Conservation (phyloP, 2,797 vertebrate genomes). For the Fringilla coelebs region DNA sequence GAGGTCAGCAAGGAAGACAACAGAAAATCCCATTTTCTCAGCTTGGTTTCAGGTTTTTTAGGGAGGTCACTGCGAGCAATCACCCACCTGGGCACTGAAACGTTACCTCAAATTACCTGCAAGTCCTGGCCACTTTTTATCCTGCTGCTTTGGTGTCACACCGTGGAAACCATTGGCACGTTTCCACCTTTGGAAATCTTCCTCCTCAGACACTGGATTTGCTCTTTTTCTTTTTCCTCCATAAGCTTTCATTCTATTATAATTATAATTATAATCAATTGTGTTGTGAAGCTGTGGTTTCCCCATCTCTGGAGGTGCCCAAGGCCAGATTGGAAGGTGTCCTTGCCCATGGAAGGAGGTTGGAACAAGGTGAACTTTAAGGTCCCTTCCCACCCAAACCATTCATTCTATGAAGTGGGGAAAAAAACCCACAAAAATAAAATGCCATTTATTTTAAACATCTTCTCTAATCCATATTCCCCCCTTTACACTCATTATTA, state of each 20-base stretch:
- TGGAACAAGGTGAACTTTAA: background rate
- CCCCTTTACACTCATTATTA: background rate
- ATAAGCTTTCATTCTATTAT: background rate
- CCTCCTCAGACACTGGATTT: background rate
- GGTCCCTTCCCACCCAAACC: background rate
- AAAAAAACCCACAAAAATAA: background rate
- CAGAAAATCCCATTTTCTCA: constrained; percentile 25
- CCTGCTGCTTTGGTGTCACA: background rate
- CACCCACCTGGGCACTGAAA: background rate
- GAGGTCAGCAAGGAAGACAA: background rate
- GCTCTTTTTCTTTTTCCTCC: background rate
- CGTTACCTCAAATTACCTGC: constrained; percentile 19
- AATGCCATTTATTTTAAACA: background rate
- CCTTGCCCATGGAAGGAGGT: background rate
- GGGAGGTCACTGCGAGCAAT: background rate
- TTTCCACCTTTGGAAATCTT: background rate
- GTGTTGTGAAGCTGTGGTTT: background rate
- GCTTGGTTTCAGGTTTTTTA: background rate
- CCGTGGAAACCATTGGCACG: background rate
- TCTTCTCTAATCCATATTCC: background rate
- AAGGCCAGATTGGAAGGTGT: background rate
- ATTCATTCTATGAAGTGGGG: background rate
- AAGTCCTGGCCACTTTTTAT: background rate
- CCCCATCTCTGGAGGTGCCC: background rate
- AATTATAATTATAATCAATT: background rate